Base-by-base conservation (phyloP, 2,888 invertebrate species). In the Himalopsyche japonica region DNA sequence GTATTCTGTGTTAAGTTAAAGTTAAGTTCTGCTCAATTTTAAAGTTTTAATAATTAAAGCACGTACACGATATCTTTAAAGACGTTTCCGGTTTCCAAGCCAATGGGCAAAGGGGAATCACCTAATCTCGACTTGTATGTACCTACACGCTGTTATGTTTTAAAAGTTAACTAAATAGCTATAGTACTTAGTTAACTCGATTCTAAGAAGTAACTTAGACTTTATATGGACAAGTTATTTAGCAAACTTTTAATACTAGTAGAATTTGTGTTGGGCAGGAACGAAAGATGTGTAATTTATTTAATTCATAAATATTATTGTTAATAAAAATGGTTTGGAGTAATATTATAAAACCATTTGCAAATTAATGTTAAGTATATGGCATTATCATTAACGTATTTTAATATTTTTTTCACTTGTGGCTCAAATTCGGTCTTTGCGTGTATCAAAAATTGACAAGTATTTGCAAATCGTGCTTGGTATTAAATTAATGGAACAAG, bases 111-210 rank as follows among this genome's bases (percentile, higher is more conserved):
- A 27, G 70, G 27, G 70, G 70, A 70, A 70, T 30, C 27, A 70
- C 27, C 12, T 70, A 70, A 70, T 70, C 70, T 70, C 10, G 12
- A 30, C 43, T 43, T n/a, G n/a, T n/a, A n/a, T n/a, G 43, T 27
- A 70, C 24, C 27, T 70, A 12, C 43, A 15, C 70, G 30, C 15
- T 64, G 27, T 27, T 64, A 64, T 70, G 30, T 70, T 30, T 70
- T 27, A 79, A 79, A 82, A 77, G 82, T 82, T 82, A 76, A 48
- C 77, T 82, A 76, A 70, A 76, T 48, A 12, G 76, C 18, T 77
- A 82, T 82, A 82, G 77, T 82, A 20, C 48, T 48, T 82, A 82
- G 77, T 82, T 82, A 76, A 76, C 76, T 82, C 24, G 20, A 43
- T 70, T 12, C 47, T 76, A 30, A 64, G 77, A 64, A 18, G 34